Evolutionary conservation across 1,140 invertebrate species (phyloP).

Genomic region (Leptinotarsa lineolata): DNA sequence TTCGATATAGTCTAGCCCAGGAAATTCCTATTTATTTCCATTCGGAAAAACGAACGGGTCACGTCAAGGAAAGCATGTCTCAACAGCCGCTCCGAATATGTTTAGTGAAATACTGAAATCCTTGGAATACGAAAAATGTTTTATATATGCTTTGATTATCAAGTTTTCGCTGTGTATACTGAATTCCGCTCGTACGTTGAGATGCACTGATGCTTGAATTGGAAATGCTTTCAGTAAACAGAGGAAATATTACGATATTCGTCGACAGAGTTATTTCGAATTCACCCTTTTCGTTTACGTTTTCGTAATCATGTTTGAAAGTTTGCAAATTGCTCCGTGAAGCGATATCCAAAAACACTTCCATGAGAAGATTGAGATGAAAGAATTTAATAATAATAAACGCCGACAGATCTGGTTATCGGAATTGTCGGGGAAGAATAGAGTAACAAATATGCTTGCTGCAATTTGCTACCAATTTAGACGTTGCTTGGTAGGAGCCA

Average conservation of each 20-base stretch:
- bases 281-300: background rate
- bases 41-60: background rate
- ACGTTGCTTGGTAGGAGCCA: too few species aligned
- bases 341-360: too few species aligned
- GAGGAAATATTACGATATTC: background rate
- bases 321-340: background rate
- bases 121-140: background rate
- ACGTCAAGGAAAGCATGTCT: background rate
- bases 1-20: background rate
- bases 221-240: slow-evolving; percentile 6
- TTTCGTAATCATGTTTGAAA: background rate
- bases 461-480: too few species aligned
- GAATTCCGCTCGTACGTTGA: background rate
- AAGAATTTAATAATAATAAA: too few species aligned
- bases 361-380: too few species aligned
- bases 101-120: background rate
- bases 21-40: background rate
- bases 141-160: background rate
- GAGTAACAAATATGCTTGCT: too few species aligned
- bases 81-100: background rate
- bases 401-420: too few species aligned
- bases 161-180: slow-evolving; percentile 3
- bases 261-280: background rate
- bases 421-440: too few species aligned
- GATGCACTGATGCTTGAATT: background rate